A percentile compares a stretch with the other conserved stretches of the same genome.
phyloP scores from a whole-genome alignment of 2,888 invertebrate species.

The Laothoe populi region DNA sequence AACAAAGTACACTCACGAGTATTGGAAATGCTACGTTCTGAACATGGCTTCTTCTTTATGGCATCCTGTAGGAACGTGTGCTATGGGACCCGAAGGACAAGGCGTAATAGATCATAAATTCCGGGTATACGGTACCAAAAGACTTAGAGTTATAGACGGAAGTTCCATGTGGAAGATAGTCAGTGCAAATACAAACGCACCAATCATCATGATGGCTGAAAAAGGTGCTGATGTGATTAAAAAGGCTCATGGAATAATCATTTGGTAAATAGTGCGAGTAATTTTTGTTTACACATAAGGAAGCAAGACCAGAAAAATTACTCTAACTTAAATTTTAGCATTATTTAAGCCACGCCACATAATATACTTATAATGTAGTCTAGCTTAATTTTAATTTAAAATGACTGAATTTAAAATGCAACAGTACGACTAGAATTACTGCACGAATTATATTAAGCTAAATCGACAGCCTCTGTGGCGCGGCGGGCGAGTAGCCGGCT shows the following conservation, averaged over 20 bases:
- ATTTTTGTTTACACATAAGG: too few species aligned
- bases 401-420: too few species aligned
- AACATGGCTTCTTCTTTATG: constrained; percentile 86
- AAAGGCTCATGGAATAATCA: constrained; percentile 28
- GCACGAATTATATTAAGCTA: too few species aligned
- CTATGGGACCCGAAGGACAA: constrained; percentile 55
- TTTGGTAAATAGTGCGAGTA: background rate
- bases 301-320: too few species aligned
- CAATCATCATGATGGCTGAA: constrained; percentile 53
- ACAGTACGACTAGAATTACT: too few species aligned
- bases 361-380: too few species aligned
- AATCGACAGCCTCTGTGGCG: too few species aligned
- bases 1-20: constrained; percentile 45
- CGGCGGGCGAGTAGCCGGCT: too few species aligned
- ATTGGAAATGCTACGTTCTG: constrained; percentile 57
- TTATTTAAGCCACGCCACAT: too few species aligned
- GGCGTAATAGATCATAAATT: constrained; percentile 59
- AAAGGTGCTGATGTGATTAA: constrained; percentile 41
- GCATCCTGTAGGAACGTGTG: constrained; percentile 60
- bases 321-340: too few species aligned
- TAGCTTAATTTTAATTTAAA: too few species aligned
- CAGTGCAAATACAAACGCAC: constrained; percentile 84
- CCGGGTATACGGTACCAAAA: constrained; percentile 33
- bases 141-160: constrained; percentile 40
- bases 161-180: constrained; percentile 75